Percentiles rank a stretch among this genome's conserved stretches.
Conservation (phyloP, 2,797 vertebrate species). For the Pangasius mekongensis region DNA sequence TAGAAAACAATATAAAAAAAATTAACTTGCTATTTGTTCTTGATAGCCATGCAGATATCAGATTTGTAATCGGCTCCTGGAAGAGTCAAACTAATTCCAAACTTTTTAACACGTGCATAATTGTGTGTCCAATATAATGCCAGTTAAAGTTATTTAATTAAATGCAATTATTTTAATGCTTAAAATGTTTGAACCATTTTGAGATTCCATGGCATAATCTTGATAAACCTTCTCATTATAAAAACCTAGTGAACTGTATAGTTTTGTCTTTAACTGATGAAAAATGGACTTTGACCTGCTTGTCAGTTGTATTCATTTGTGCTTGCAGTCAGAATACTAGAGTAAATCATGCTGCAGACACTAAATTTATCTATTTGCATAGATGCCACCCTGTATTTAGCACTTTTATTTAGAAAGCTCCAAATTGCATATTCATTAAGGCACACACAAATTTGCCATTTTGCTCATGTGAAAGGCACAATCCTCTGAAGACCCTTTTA, state of each 20-base stretch:
- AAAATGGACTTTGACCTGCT: background rate
- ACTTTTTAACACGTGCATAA: background rate
- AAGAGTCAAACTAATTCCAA: background rate
- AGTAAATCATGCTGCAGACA: background rate
- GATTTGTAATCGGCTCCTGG: background rate
- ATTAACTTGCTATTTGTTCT: background rate
- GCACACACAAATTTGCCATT: background rate
- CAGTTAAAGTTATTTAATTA: background rate
- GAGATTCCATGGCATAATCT: background rate
- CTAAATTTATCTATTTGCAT: background rate
- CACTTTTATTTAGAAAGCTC: constrained; percentile 1
- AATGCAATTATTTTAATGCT: background rate
- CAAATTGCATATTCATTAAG: background rate
- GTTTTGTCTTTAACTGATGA: background rate
- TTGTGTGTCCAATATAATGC: background rate
- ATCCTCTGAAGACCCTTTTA: background rate
- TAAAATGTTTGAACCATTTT: background rate
- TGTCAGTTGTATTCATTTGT: background rate
- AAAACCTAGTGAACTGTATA: background rate
- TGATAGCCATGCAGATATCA: background rate
- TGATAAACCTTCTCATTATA: background rate
- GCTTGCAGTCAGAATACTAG: background rate
- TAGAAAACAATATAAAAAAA: background rate
- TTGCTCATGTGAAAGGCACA: background rate
- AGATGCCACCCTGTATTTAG: background rate